Evolutionary conservation across 1,140 invertebrate genomes (phyloP), one percentile per base, ranked within the genome.

Genomic region (Hylyphantes graminicola): DNA sequence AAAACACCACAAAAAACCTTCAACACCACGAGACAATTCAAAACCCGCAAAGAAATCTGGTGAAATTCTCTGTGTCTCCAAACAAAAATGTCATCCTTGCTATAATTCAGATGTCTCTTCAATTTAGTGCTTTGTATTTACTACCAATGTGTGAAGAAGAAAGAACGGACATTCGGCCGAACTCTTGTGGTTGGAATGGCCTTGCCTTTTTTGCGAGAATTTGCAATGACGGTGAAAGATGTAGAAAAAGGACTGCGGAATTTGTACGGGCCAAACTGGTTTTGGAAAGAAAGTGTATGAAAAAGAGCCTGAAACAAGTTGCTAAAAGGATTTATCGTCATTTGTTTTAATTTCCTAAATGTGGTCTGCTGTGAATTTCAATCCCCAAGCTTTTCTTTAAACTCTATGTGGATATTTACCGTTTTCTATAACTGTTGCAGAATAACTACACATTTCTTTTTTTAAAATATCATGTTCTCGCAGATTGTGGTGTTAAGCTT

Each of bases 91-190:
- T 75, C 61, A 74, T 73, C 65, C 65, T 75, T 83, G 51, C 72
- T 74, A 75, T 35, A 35, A 50, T 63, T 83, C 72, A 78, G 48
- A 74, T 74, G 19, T 74, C 19, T 35, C 35, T 74, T 83, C 67
- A 72, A 83, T 74, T 83, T 72, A 65, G 59, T 55, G 72, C 75
- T 65, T 19, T 80, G 63, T 65, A 67, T 65, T 81, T 75, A 83
- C 59, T 75, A 83, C 59, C 48, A 54, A 78, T 54, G 63, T 65
- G 72, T 13, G 19, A 74, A 57, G 57, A 13, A 74, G 19, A 74
- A 57, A 12, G 2, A 53, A 50, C 15, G 54, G 11, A 63, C 68
- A 61, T 81, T 81, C 57, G n/a, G 15, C 53, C 17, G 80, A 67
- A 83, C 80, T 65, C 55, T n/a, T 65, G 10, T 5, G 19, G 57